phyloP scores from a whole-genome alignment of 2,888 invertebrate genomes.

The Lycophotia porphyrea region DNA sequence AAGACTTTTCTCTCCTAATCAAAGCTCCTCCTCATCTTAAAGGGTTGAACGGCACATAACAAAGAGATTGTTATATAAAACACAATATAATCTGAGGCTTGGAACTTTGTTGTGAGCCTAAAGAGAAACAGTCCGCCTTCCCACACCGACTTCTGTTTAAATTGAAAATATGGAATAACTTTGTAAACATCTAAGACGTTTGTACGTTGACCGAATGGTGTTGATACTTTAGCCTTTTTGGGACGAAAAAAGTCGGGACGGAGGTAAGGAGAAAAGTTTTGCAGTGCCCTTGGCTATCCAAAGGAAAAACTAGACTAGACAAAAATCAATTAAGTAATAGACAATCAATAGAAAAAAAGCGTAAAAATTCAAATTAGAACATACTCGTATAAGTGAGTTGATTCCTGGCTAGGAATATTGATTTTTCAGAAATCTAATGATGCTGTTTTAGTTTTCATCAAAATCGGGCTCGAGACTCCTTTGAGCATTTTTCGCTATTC shows the following conservation, averaged over 20 bases:
- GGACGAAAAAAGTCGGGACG: background rate
- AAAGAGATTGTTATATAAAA: slow-evolving; percentile 55
- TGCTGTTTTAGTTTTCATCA: no score
- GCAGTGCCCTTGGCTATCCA: background rate
- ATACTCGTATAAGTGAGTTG: no score
- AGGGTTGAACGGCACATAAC: slow-evolving; percentile 54
- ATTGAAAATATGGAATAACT: slow-evolving; percentile 90
- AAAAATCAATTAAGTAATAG: no score
- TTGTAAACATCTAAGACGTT: slow-evolving; percentile 86
- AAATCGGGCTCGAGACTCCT: no score
- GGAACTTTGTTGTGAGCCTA: slow-evolving; percentile 64
- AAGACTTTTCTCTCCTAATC: slow-evolving; percentile 12
- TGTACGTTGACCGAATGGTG: slow-evolving; percentile 46
- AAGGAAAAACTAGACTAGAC: background rate
- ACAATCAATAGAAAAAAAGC: no score
- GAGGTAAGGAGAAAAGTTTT: background rate
- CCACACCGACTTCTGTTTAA: slow-evolving; percentile 85
- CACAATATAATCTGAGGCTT: slow-evolving; percentile 54
- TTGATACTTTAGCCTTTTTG: slow-evolving; percentile 76
- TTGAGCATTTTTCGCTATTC: no score
- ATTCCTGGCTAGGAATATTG: no score
- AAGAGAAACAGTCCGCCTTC: slow-evolving; percentile 79
- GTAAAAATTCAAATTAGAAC: no score
- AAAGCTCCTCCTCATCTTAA: slow-evolving; percentile 34
- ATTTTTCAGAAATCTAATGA: no score